A percentile compares a stretch with the other conserved stretches of the same genome.
These are phyloP conservation scores for Parnassius apollo DNA, from an alignment of 2,888 invertebrate genomes.

Conservation along the genomic window DNA sequence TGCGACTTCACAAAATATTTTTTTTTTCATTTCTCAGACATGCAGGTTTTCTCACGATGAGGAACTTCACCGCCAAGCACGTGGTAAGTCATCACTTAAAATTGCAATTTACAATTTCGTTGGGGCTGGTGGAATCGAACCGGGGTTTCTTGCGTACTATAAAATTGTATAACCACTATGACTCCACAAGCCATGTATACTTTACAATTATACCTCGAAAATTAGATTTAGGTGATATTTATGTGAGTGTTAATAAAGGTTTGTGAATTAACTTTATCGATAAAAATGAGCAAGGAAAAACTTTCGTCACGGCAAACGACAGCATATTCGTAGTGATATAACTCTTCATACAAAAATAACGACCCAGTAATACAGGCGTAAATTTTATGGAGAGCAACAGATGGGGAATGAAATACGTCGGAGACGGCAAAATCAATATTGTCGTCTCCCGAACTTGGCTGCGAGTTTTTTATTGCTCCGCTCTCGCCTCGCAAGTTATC, in stretches of 20 bases:
- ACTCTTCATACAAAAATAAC: conserved; percentile 77
- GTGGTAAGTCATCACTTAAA: too few relatives aligned
- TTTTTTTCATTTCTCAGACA: too few relatives aligned
- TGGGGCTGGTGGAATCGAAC: too few relatives aligned
- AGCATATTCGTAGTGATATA: conserved; percentile 56
- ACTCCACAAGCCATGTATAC: too few relatives aligned
- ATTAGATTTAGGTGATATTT: too few relatives aligned
- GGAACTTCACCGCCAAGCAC: too few relatives aligned
- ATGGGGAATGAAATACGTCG: conserved; percentile 76
- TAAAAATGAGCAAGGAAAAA: conserved; percentile 53
- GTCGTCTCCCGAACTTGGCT: conserved; percentile 60
- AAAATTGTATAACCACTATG: too few relatives aligned
- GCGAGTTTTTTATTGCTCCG: conserved; percentile 59
- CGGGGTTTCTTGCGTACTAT: too few relatives aligned
- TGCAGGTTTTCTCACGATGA: too few relatives aligned
- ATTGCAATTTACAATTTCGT: too few relatives aligned
- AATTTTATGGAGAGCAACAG: conserved; percentile 80
- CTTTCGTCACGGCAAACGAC: conserved; percentile 57
- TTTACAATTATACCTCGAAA: too few relatives aligned
- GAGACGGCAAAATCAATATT: conserved; percentile 72
- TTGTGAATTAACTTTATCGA: conserved; percentile 47
- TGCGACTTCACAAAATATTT: too few relatives aligned
- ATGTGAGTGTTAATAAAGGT: neutral
- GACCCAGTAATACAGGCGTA: conserved; percentile 75
- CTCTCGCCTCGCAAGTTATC: conserved; percentile 40